Evolutionary conservation across 2,888 invertebrate species (phyloP), one percentile per base, ranked within the genome.

Genomic region (Xanthia togata): DNA sequence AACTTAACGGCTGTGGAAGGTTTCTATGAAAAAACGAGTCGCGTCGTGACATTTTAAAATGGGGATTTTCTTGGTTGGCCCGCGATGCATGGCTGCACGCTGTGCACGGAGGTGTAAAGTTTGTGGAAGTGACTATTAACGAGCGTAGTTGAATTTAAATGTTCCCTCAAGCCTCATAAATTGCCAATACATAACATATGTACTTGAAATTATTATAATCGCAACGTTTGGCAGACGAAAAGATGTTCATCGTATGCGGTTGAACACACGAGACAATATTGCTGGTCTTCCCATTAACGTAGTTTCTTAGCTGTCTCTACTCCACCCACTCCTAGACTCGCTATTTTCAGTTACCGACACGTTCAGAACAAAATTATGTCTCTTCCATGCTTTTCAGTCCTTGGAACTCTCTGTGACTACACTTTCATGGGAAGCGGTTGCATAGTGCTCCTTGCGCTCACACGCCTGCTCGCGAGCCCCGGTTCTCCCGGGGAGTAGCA

Each of bases 361-460:
- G n/a, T 23, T 26, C 35, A 11, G 5, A 63, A 62, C 12, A 47
- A 31, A 57, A 57, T 57, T 17, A 73, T 31, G 62, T n/a, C 62
- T 23, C 47, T 69, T 55, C 55, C 76, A 65, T 1, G 47, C 31
- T 59, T 20, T n/a, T 59, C 12, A 1, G 14, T 59, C 38, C 12
- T 14, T 20, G 67, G 38, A 47, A 23, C 23, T 38, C 60, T 41
- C 17, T 26, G 55, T 23, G 38, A 57, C 50, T 79, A 63, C 31
- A 67, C 73, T 70, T 67, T 79, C 68, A 83, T 82, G 70, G 83
- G 31, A 38, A 65, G 62, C 38, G 73, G 64, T 47, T 23, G 65
- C 60, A n/a, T 35, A 12, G 53, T 31, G 68, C 57, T 11, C 50
- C 26, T 35, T 23, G 64, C 31, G 57, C 70, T 79, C 68, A 17